These are phyloP conservation scores for Halictus ligatus DNA, from an alignment of 2,888 invertebrate genomes.

Conservation along the genomic window DNA sequence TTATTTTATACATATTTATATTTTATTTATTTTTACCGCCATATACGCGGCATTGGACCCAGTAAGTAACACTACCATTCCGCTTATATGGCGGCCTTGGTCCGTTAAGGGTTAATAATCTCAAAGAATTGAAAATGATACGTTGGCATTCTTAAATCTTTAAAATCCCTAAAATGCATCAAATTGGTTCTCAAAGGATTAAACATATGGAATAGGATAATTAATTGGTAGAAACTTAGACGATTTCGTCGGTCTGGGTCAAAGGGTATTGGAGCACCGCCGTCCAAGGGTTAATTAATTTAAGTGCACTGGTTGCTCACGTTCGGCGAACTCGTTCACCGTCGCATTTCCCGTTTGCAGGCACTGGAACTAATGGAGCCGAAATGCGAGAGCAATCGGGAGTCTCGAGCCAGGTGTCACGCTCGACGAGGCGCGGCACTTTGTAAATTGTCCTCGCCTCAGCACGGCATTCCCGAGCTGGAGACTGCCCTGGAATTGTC, in stretches of 20 bases:
- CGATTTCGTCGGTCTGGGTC: background rate
- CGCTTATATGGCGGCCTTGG: too few relatives aligned
- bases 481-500: constrained; percentile 89
- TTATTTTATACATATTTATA: too few relatives aligned
- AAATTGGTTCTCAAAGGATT: too few relatives aligned
- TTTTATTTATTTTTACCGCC: too few relatives aligned
- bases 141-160: too few relatives aligned
- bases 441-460: constrained; percentile 88
- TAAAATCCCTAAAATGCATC: too few relatives aligned
- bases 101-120: too few relatives aligned
- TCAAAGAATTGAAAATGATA: too few relatives aligned
- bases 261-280: background rate
- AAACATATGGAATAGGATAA: too few relatives aligned
- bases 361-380: constrained; percentile 92
- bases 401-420: constrained; percentile 90
- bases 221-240: too few relatives aligned
- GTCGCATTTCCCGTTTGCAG: constrained; percentile 75
- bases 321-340: background rate
- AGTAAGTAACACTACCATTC: too few relatives aligned
- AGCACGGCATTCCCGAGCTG: constrained; percentile 90
- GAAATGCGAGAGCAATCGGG: constrained; percentile 89
- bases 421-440: constrained; percentile 91
- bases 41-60: too few relatives aligned
- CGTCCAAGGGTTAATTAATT: background rate
- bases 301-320: background rate